Percentiles rank a stretch among this genome's conserved stretches.
phyloP scores from a whole-genome alignment of 2,888 invertebrate genomes.

The Meloe dianella region DNA sequence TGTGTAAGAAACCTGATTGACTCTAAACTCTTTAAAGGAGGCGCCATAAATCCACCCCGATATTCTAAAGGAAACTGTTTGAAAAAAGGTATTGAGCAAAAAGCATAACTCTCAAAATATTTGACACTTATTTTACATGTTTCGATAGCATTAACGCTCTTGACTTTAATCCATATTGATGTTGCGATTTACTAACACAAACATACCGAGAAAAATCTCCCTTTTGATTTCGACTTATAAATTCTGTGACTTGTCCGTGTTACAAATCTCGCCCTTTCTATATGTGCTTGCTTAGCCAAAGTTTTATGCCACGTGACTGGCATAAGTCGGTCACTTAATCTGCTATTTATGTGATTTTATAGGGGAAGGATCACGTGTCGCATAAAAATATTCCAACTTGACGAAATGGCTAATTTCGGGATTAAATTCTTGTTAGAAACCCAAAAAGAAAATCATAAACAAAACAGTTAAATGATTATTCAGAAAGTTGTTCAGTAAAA shows the following conservation, averaged over 20 bases:
- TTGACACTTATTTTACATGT: not conserved
- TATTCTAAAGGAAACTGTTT: not conserved
- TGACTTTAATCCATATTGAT: conserved; percentile 52
- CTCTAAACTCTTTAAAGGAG: conserved; percentile 3
- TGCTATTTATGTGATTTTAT: conserved; percentile 61
- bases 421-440: conserved; percentile 40
- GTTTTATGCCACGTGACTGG: conserved; percentile 53
- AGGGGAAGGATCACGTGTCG: conserved; percentile 50
- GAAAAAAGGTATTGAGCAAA: not conserved
- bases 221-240: conserved; percentile 15
- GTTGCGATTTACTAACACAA: conserved; percentile 42
- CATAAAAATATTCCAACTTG: conserved; percentile 30
- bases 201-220: conserved; percentile 15
- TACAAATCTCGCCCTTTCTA: conserved; percentile 33
- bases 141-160: conserved; percentile 40
- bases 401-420: conserved; percentile 49
- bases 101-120: not conserved
- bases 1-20: conserved; percentile 1
- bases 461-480: not conserved
- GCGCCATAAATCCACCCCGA: not conserved
- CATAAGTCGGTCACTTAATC: conserved; percentile 61
- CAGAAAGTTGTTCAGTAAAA: not conserved
- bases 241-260: conserved; percentile 13
- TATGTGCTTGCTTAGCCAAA: conserved; percentile 10
- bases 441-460: no score